Conservation (phyloP, 2,888 invertebrate species). For the Ditula angustiorana region DNA sequence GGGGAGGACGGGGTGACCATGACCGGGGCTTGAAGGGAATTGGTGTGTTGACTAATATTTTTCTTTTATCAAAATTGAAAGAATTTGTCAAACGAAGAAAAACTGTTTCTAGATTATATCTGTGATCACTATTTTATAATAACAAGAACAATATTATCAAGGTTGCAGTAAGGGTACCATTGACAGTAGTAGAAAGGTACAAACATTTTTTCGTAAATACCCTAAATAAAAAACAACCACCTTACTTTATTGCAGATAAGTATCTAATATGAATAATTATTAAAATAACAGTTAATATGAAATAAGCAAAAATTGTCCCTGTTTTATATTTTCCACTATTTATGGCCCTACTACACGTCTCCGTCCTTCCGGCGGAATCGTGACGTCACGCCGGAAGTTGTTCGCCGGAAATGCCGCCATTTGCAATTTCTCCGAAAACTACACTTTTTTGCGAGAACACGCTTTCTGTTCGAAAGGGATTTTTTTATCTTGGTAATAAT, state of each 20-base stretch:
- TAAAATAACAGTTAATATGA: too few relatives aligned
- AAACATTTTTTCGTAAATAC: too few relatives aligned
- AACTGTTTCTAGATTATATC: too few relatives aligned
- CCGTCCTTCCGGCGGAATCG: conserved; percentile 34
- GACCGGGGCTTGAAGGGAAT: background rate
- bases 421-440: conserved; percentile 45
- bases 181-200: too few relatives aligned
- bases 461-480: background rate
- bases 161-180: too few relatives aligned
- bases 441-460: conserved; percentile 32
- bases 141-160: too few relatives aligned
- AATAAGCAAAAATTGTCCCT: background rate
- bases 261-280: too few relatives aligned
- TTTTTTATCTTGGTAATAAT: background rate
- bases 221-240: too few relatives aligned
- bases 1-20: conserved; percentile 20
- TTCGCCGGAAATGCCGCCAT: conserved; percentile 60
- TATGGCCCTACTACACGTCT: conserved; percentile 26
- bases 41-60: background rate
- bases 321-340: background rate
- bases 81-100: too few relatives aligned
- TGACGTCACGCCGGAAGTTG: conserved; percentile 55
- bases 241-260: too few relatives aligned
- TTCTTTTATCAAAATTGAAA: too few relatives aligned
- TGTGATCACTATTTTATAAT: too few relatives aligned